These are phyloP conservation scores for Motacilla tschutschensis DNA, from an alignment of 2,113 vertebrate genomes.

Conservation along the genomic window DNA sequence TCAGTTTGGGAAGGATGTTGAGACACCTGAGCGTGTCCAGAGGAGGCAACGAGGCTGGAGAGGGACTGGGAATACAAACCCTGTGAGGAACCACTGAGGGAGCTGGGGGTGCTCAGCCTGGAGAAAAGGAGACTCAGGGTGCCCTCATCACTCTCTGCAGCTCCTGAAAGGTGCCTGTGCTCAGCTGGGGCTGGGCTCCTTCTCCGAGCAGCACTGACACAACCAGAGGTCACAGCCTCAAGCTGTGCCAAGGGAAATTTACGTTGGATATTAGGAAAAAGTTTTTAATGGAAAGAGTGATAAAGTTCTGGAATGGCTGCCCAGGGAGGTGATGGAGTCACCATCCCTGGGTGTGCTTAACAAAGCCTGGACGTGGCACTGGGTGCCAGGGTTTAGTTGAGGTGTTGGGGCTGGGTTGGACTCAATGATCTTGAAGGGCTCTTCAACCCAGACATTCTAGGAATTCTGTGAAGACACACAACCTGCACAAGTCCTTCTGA, in stretches of 20 bases:
- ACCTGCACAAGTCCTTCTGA: background rate
- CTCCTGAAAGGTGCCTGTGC: background rate
- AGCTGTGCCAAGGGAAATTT: background rate
- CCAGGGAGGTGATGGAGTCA: accelerated
- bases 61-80: background rate
- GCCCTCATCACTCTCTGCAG: background rate
- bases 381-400: background rate
- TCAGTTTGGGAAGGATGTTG: background rate
- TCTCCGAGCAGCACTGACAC: background rate
- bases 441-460: background rate
- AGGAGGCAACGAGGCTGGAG: background rate
- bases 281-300: accelerated
- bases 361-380: background rate
- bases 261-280: background rate
- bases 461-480: background rate
- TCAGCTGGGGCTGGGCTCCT: background rate
- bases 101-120: background rate
- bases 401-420: background rate
- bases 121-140: background rate
- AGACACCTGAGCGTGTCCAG: background rate
- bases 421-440: background rate
- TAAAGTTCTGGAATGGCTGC: background rate
- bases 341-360: background rate
- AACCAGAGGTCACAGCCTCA: background rate
- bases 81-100: background rate